Base-by-base conservation (phyloP, 2,888 invertebrate genomes). In the Lamellibrachia satsuma region DNA sequence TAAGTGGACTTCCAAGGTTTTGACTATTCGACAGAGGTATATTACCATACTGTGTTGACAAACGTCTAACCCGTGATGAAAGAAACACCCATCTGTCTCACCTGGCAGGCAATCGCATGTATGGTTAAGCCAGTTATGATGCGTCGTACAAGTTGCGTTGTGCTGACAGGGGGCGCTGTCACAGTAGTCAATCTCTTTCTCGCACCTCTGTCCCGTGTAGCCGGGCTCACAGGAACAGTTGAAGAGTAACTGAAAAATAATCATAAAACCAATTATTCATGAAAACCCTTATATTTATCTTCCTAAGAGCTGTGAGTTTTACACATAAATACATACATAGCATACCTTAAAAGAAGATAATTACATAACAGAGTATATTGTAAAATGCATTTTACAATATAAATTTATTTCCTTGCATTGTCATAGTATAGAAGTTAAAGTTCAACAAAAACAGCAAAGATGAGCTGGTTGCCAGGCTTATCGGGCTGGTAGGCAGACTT, bases 61-160 rank as follows among this genome's bases (percentile, higher is more conserved):
- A 57, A 57, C 57, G 4, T 75, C 75, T 75, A 75, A 15, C n/a
- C 75, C 75, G n/a, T 75, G 22, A 22, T 22, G 22, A 6, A 75
- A 22, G 22, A 75, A 22, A 75, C 27, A 3, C 15, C 39, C 39
- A 91, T 15, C n/a, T n/a, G 90, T 39, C 91, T 51, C 91, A 93
- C 93, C 93, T 52, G 92, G 60, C 15, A 27, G 8, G 39, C 93
- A 93, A 39, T 7, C 27, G 51, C 93, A 93, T 52, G 52, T 91
- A 90, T 93, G 91, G 90, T 91, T 92, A 6, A 90, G 91, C 15
- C 57, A 15, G 52, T 27, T 60, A 4, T 52, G 91, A 51, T 92
- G 55, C 4, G 92, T 92, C 7, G 27, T 55, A 27, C 97, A 97
- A 3, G 95, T 96, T 4, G 97, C 97, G 8, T 96, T 97, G 94